Percentiles rank a stretch among this genome's conserved stretches.
These are phyloP conservation scores for Laothoe populi DNA, from an alignment of 2,888 invertebrate genomes.

Conservation along the genomic window DNA sequence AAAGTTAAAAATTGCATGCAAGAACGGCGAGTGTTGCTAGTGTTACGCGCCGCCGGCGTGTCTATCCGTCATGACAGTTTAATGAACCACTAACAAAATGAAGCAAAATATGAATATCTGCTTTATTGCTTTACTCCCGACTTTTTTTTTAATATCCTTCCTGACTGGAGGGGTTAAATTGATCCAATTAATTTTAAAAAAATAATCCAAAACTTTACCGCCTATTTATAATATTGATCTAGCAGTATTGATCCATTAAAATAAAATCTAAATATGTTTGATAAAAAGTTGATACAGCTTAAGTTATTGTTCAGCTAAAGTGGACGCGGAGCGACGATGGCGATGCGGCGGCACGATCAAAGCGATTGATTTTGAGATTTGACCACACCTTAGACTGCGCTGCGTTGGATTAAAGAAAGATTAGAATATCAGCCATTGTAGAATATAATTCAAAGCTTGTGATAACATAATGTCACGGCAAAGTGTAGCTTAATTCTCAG, in stretches of 20 bases:
- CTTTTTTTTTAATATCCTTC: too few species aligned
- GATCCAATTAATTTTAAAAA: not conserved
- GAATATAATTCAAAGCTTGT: not conserved
- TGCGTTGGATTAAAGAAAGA: slow-evolving; percentile 17
- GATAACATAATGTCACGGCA: not conserved
- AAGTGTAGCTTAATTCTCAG: not conserved
- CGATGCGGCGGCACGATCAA: slow-evolving; percentile 58
- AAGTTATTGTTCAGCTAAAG: slow-evolving; percentile 23
- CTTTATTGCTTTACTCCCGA: too few species aligned
- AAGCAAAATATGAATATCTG: too few species aligned
- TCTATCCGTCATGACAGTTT: too few species aligned
- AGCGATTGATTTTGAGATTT: slow-evolving; percentile 60
- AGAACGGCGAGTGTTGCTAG: too few species aligned
- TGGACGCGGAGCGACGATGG: slow-evolving; percentile 21
- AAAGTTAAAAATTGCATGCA: too few species aligned
- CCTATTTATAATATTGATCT: not conserved
- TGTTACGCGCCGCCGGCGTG: too few species aligned
- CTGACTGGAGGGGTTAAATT: too few species aligned
- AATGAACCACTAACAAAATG: too few species aligned
- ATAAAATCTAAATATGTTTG: not conserved
- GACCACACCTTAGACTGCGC: slow-evolving; percentile 48
- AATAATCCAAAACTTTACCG: not conserved
- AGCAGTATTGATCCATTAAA: too few species aligned
- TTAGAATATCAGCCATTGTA: slow-evolving; percentile 19
- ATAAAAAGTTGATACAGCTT: slow-evolving; percentile 7